phyloP scores from a whole-genome alignment of 2,113 vertebrate species.

The Campylorhamphus procurvoides region DNA sequence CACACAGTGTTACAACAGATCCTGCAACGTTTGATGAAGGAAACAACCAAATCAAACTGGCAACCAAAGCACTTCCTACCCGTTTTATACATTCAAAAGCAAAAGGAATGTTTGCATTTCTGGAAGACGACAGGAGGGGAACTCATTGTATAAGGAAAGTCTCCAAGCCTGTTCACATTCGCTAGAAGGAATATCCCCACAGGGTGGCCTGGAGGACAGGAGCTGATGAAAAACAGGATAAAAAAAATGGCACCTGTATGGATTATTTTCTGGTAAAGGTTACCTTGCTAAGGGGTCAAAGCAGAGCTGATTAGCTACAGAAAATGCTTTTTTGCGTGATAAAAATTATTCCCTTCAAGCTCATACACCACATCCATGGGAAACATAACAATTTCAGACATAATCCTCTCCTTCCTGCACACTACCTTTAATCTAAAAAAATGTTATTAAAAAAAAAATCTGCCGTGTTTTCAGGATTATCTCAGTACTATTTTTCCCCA shows the following conservation, averaged over 20 bases:
- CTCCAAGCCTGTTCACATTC: background rate
- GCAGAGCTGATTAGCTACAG: background rate
- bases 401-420: background rate
- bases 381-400: background rate
- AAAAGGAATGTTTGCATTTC: background rate
- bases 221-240: background rate
- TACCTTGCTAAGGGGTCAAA: background rate
- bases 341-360: background rate
- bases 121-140: background rate
- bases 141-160: background rate
- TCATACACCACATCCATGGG: background rate
- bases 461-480: background rate
- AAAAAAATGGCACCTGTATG: background rate
- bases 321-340: conserved; percentile 22
- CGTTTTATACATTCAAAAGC: background rate
- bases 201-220: background rate
- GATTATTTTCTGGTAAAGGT: background rate
- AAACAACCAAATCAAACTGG: background rate
- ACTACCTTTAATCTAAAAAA: background rate
- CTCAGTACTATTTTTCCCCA: background rate
- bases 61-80: background rate
- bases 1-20: rapidly evolving
- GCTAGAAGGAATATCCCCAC: background rate
- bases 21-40: background rate
- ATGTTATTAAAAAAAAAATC: background rate